Evolutionary conservation across 2,113 vertebrate species (phyloP).

Genomic region (Erythrolamprus reginae): DNA sequence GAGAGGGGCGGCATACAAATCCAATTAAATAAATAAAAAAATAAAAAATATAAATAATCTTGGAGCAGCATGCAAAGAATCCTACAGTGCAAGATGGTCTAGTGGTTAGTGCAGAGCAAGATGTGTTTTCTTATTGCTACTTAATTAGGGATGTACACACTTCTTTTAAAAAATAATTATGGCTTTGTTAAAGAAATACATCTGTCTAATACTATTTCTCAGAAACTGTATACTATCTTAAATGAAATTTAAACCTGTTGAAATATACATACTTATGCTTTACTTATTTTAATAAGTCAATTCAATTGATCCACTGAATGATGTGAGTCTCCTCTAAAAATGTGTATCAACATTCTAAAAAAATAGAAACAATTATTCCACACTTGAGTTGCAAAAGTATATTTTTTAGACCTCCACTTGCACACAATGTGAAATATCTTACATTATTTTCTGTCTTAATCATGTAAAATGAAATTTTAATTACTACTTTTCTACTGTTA

Average conservation of each 20-base stretch:
- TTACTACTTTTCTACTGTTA: constrained; percentile 29
- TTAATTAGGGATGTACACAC: background rate
- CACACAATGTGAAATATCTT: background rate
- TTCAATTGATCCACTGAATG: background rate
- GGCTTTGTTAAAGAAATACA: background rate
- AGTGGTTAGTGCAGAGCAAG: background rate
- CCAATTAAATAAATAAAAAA: no score
- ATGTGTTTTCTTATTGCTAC: background rate
- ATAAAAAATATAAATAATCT: background rate
- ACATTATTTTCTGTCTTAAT: constrained; percentile 24
- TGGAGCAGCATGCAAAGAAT: background rate
- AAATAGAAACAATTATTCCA: constrained; percentile 2
- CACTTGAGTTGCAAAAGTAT: constrained; percentile 1
- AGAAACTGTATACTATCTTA: background rate
- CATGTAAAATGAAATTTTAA: constrained; percentile 26
- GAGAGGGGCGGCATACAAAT: no score
- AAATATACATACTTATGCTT: background rate
- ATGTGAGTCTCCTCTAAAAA: background rate
- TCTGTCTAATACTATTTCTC: background rate
- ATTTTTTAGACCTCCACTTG: constrained; percentile 1
- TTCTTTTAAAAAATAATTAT: background rate
- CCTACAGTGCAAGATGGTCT: background rate
- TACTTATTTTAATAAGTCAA: constrained; percentile 20
- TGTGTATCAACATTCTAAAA: constrained; percentile 7
- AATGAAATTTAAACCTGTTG: background rate